Conservation (phyloP, 2,797 vertebrate genomes). For the Enteromius treurensis region DNA sequence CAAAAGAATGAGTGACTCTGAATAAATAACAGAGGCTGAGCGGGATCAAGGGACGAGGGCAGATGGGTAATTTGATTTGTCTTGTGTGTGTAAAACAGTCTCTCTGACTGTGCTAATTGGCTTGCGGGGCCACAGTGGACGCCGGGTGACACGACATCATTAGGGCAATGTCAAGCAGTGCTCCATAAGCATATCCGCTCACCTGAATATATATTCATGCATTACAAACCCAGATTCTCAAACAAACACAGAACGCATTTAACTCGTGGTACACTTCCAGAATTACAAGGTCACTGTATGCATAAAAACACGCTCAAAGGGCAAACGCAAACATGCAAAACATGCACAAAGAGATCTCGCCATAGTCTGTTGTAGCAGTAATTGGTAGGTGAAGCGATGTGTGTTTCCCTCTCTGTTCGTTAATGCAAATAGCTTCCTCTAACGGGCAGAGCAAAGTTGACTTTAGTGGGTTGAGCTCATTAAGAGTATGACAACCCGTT, state of each 20-base stretch:
- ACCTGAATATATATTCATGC: conserved; percentile 26
- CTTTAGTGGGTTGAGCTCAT: conserved; percentile 50
- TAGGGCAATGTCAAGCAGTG: conserved; percentile 32
- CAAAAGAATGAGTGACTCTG: conserved; percentile 15
- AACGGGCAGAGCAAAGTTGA: conserved; percentile 19
- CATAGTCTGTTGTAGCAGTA: neutral
- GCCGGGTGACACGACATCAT: conserved; percentile 38
- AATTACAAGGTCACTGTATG: conserved; percentile 27
- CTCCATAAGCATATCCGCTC: conserved; percentile 8
- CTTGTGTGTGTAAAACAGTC: conserved; percentile 20
- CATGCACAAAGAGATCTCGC: conserved; percentile 5
- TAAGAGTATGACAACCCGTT: conserved; percentile 44
- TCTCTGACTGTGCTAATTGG: conserved; percentile 49
- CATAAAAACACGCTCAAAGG: conserved; percentile 21
- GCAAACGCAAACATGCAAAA: neutral
- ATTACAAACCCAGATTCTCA: neutral
- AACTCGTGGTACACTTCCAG: neutral
- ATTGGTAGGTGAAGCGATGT: conserved; percentile 35
- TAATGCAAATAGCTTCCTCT: conserved; percentile 38
- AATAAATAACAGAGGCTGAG: conserved; percentile 39
- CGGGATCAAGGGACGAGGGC: neutral
- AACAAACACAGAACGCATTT: conserved; percentile 22
- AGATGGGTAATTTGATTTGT: conserved; percentile 52
- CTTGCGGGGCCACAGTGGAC: conserved; percentile 16
- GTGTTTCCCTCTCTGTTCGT: conserved; percentile 37